These are phyloP conservation scores for Bicyclus anynana DNA, from an alignment of 1,140 invertebrate species.

Conservation along the genomic window DNA sequence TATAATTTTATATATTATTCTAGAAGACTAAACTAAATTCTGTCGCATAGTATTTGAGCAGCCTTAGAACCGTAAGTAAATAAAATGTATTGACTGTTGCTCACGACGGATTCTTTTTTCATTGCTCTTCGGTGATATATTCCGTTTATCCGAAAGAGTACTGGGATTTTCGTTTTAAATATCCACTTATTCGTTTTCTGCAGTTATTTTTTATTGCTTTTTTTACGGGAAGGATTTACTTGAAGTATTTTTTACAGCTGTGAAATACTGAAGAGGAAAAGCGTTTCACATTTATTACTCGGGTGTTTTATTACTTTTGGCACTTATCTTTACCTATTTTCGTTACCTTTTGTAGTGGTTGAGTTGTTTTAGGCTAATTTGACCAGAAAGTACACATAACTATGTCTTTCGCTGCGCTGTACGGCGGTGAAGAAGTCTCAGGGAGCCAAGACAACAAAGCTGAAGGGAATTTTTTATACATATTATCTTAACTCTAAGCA, in stretches of 20 bases:
- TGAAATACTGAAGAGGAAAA: not conserved
- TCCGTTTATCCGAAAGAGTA: slow-evolving; percentile 35
- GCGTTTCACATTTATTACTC: not conserved
- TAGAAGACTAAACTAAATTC: too few relatives aligned
- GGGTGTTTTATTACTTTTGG: not conserved
- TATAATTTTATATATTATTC: not conserved
- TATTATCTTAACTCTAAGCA: too few relatives aligned
- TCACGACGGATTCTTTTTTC: slow-evolving; percentile 50
- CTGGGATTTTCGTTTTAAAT: slow-evolving; percentile 33
- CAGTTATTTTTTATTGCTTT: slow-evolving; percentile 24
- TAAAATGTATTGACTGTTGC: slow-evolving; percentile 42
- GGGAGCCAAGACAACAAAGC: too few relatives aligned
- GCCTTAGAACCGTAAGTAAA: slow-evolving; percentile 56
- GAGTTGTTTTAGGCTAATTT: not conserved
- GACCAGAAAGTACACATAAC: too few relatives aligned
- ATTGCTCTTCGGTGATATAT: slow-evolving; percentile 52
- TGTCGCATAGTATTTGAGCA: slow-evolving; percentile 5
- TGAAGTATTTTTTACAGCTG: slow-evolving; percentile 1
- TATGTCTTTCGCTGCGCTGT: too few relatives aligned
- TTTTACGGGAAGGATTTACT: slow-evolving; percentile 18
- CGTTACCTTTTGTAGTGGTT: not conserved
- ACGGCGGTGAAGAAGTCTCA: too few relatives aligned
- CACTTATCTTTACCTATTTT: not conserved
- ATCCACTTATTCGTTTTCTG: slow-evolving; percentile 19
- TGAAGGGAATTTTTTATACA: too few relatives aligned